These are phyloP conservation scores for Chaetophractus vellerosus DNA, from an alignment of 2,797 vertebrate genomes.

Conservation along the genomic window DNA sequence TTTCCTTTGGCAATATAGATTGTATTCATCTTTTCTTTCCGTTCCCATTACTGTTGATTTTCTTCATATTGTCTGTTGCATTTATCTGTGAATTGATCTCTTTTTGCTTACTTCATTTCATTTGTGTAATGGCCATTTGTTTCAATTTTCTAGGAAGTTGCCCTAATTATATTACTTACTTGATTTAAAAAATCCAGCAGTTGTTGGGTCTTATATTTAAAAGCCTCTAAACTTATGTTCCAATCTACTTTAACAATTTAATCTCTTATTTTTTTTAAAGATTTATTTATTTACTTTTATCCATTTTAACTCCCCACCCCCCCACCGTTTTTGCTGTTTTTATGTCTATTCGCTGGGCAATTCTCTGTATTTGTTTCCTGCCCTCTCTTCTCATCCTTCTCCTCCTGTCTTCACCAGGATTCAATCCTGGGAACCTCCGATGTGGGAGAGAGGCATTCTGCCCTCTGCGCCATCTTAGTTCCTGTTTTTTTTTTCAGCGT, in stretches of 20 bases:
- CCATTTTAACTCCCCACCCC: too few relatives aligned
- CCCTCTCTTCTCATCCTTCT: too few relatives aligned
- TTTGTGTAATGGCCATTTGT: neutral
- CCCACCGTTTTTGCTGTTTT: too few relatives aligned
- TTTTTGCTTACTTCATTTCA: neutral
- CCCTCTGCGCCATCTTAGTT: too few relatives aligned
- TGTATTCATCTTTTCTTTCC: neutral
- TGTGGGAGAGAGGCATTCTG: too few relatives aligned
- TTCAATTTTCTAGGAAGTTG: neutral
- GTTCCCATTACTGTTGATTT: neutral
- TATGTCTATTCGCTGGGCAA: too few relatives aligned
- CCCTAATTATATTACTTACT: constrained; percentile 11
- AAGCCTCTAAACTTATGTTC: constrained; percentile 4
- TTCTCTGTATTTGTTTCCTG: too few relatives aligned
- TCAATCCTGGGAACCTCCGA: too few relatives aligned
- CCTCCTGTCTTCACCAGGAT: too few relatives aligned
- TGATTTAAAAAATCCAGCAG: neutral
- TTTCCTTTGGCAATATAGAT: neutral
- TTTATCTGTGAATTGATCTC: neutral
- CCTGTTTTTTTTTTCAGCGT: too few relatives aligned
- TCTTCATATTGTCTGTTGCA: neutral
- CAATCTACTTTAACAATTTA: neutral
- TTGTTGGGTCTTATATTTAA: constrained; percentile 2
- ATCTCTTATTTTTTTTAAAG: too few relatives aligned
- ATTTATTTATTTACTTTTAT: too few relatives aligned